These are phyloP conservation scores for Pampusana beccarii DNA, from an alignment of 2,113 vertebrate species.

Conservation along the genomic window DNA sequence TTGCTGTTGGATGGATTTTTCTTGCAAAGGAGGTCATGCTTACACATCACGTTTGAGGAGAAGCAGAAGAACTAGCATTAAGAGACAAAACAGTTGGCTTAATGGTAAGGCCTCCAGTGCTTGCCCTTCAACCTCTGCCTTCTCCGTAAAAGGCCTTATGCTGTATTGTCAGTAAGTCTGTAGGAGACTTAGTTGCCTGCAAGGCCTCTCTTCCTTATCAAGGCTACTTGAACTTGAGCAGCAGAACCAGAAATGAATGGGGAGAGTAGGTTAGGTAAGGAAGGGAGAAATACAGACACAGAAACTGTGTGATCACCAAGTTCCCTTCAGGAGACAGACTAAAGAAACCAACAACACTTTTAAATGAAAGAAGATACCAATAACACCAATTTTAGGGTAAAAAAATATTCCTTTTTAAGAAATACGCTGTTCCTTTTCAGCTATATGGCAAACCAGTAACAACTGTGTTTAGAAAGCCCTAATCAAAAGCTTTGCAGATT, in stretches of 20 bases:
- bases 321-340: background rate
- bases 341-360: background rate
- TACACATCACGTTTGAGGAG: background rate
- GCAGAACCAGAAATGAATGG: background rate
- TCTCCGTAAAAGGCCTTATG: no score
- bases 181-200: background rate
- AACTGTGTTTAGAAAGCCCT: background rate
- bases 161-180: background rate
- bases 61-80: background rate
- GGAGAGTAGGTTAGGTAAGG: background rate
- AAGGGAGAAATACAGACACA: background rate
- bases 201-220: background rate
- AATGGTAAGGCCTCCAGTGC: background rate
- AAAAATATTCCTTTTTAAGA: background rate
- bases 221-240: background rate
- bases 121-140: background rate
- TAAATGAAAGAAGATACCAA: background rate
- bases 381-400: background rate
- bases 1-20: background rate
- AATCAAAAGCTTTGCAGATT: background rate
- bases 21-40: background rate
- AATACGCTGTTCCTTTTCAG: background rate
- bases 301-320: background rate
- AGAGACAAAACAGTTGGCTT: background rate
- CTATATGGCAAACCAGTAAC: background rate